Base-by-base conservation (phyloP, 1,140 invertebrate species). In the Drosophila tropicalis region DNA sequence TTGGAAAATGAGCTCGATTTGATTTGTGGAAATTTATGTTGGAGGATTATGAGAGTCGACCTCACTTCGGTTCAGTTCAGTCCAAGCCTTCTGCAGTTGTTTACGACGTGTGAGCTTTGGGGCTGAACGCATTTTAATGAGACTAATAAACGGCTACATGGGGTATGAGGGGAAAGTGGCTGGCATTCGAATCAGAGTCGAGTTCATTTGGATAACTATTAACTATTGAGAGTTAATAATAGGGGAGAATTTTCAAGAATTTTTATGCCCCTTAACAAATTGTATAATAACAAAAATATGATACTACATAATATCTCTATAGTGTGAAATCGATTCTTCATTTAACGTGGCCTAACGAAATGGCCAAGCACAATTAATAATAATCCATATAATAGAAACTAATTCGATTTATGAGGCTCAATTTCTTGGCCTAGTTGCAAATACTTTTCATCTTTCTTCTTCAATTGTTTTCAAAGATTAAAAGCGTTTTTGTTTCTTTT, bases 1-100 rank as follows among this genome's bases (percentile, higher is more conserved):
- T 67, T 76, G 70, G 74, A 86, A 85, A 87, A 87, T 86, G 83
- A 66, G 84, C 84, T 83, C 84, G 76, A 86, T 86, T 89, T 86
- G 83, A 89, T 86, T 86, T 89, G 83, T 89, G 76, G 67, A 83
- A 86, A 86, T 86, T 86, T 86, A 86, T 86, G 83, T 76, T 87
- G 67, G 64, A 67, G 63, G 68, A 75, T 81, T 79, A 36, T 58
- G 32, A 12, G 44, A 51, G 36, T 39, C 36, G 36, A 39, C 17
- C 7, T 51, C 17, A 51, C 5, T 51, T 22, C 17, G 17, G 17
- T 51, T 51, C 17, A 51, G 44, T 22, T 51, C 44, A 51, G 44
- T 51, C 17, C 15, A n/a, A 22, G 12, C 36, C 61, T 77, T 81
- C 57, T 44, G 40, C 44, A 51, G 55, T 89, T 58, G 83, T 86